Conservation (phyloP, 2,797 vertebrate genomes). For the Liparis tanakae region DNA sequence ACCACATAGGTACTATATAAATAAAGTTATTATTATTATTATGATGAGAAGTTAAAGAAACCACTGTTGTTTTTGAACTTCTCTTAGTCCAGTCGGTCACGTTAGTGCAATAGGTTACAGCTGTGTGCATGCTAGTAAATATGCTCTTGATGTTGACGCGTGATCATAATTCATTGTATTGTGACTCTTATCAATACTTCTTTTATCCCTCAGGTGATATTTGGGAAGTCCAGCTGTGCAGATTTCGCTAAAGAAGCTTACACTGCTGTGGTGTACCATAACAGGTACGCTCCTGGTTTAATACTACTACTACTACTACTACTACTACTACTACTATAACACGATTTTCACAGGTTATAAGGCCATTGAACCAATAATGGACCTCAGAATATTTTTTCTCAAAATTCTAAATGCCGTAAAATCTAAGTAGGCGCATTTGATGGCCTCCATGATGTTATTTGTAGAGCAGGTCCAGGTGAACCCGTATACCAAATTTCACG, state of each 20-base stretch:
- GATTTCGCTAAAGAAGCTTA: slow-evolving; percentile 98
- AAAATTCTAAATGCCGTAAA: too few relatives aligned
- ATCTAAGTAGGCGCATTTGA: too few relatives aligned
- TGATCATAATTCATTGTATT: neutral
- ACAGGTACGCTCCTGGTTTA: slow-evolving; percentile 85
- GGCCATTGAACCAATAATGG: too few relatives aligned
- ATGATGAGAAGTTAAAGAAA: neutral
- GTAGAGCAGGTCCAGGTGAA: too few relatives aligned
- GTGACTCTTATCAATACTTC: neutral
- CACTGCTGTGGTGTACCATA: slow-evolving; percentile 97
- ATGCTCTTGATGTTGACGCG: neutral
- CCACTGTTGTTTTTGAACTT: neutral
- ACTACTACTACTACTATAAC: too few relatives aligned
- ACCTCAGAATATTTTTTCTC: too few relatives aligned
- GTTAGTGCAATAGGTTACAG: neutral
- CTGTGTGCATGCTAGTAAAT: neutral
- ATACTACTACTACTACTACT: too few relatives aligned
- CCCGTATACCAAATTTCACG: too few relatives aligned
- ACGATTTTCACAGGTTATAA: too few relatives aligned
- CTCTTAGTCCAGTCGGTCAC: neutral
- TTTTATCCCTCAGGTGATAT: slow-evolving; percentile 90
- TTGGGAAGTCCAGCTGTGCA: slow-evolving; percentile 98
- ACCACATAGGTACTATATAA: too few relatives aligned
- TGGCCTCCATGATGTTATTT: too few relatives aligned
- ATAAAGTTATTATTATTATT: too few relatives aligned